These are phyloP conservation scores for Drosophila barbarae DNA, from an alignment of 2,888 invertebrate species.

Conservation along the genomic window DNA sequence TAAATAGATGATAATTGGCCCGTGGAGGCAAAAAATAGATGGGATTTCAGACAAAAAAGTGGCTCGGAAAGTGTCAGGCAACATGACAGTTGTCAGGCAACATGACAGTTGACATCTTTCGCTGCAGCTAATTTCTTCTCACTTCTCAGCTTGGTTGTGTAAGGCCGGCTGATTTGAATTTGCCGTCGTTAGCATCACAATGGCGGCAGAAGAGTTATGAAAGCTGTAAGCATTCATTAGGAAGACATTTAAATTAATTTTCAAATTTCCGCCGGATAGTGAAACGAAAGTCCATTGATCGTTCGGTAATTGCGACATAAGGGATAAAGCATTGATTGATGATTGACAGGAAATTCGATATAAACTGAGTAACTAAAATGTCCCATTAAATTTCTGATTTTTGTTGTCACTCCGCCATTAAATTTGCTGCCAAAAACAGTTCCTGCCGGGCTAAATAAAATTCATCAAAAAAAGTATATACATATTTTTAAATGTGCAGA, in stretches of 20 bases:
- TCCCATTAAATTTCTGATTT: conserved; percentile 20
- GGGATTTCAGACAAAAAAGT: conserved; percentile 19
- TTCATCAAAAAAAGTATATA: conserved; percentile 16
- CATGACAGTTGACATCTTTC: conserved; percentile 56
- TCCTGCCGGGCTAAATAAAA: conserved; percentile 27
- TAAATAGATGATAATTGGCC: conserved; percentile 40
- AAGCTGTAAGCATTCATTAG: conserved; percentile 63
- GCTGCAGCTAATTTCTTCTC: conserved; percentile 64
- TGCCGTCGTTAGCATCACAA: conserved; percentile 63
- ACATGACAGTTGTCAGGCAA: conserved; percentile 53
- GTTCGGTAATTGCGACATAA: conserved; percentile 9
- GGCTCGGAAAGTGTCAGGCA: conserved; percentile 33
- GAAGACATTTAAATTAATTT: conserved; percentile 74
- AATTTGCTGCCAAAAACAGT: conserved; percentile 38
- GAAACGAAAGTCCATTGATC: conserved; percentile 24
- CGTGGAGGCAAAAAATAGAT: not conserved
- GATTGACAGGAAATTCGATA: not conserved
- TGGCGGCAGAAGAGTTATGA: conserved; percentile 50
- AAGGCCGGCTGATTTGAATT: conserved; percentile 47
- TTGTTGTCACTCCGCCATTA: conserved; percentile 9
- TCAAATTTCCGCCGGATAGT: conserved; percentile 40
- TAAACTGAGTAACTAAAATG: not conserved
- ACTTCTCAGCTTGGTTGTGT: conserved; percentile 49
- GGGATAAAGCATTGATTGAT: not conserved
- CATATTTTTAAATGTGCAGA: conserved; percentile 28